Conservation (phyloP, 2,113 vertebrate genomes). For the Rhynchomys soricoides region DNA sequence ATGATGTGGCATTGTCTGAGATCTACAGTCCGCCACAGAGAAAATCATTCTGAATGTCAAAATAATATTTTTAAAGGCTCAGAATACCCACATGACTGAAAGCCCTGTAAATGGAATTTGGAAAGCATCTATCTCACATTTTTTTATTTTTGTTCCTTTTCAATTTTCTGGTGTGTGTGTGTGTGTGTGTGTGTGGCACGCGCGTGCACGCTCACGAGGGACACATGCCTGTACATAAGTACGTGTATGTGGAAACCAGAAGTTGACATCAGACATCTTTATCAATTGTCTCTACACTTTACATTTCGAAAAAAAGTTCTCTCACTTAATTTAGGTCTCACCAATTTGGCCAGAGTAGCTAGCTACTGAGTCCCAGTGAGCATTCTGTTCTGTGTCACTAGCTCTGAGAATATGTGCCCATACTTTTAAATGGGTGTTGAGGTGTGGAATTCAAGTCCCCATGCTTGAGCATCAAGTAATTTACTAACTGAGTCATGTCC, state of each 20-base stretch:
- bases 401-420: neutral
- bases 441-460: too few species aligned
- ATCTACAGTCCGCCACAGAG: neutral
- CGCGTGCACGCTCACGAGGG: neutral
- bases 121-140: neutral
- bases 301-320: neutral
- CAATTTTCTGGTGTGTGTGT: neutral
- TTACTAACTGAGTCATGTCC: neutral
- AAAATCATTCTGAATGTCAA: neutral
- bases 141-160: neutral
- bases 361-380: too few species aligned
- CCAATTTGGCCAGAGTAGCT: neutral
- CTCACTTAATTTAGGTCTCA: neutral
- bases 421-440: neutral
- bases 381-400: neutral
- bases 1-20: neutral
- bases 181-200: neutral
- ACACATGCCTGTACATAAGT: neutral
- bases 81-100: neutral
- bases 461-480: neutral
- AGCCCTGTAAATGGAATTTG: neutral
- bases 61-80: neutral
- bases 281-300: neutral
- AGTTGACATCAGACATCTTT: neutral
- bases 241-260: neutral